phyloP scores from a whole-genome alignment of 2,113 vertebrate genomes.

The Protobothrops flavoviridis region DNA sequence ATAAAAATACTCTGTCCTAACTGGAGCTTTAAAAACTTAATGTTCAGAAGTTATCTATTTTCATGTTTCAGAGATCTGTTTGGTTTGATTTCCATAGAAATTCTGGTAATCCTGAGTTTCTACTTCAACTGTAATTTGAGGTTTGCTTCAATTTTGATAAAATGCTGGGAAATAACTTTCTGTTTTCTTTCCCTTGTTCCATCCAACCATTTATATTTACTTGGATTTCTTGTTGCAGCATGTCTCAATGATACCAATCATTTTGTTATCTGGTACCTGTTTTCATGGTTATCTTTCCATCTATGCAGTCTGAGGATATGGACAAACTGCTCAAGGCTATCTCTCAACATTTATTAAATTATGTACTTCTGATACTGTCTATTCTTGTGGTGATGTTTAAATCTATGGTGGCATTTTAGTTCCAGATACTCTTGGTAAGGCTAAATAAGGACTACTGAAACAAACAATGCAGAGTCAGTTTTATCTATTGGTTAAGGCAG shows the following conservation, averaged over 20 bases:
- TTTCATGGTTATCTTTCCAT: not conserved
- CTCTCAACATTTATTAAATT: not conserved
- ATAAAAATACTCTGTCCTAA: not conserved
- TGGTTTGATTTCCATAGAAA: not conserved
- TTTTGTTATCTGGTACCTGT: not conserved
- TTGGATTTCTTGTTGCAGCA: not conserved
- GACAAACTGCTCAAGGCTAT: not conserved
- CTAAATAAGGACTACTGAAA: not conserved
- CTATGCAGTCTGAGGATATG: not conserved
- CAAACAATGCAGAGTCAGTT: not conserved
- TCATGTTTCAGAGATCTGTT: not conserved
- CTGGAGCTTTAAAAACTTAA: not conserved
- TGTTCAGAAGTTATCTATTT: not conserved
- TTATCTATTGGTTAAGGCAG: too few species aligned
- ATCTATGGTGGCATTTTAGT: not conserved
- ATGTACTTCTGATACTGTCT: not conserved
- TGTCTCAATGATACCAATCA: not conserved
- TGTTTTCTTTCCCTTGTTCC: not conserved
- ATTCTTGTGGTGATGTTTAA: not conserved
- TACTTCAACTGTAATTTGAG: not conserved
- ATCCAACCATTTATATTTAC: not conserved
- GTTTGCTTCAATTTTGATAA: not conserved
- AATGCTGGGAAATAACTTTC: not conserved
- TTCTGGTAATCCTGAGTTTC: not conserved
- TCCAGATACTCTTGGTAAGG: not conserved